Conservation (phyloP, 1,140 invertebrate genomes). For the Amphibalanus amphitrite region DNA sequence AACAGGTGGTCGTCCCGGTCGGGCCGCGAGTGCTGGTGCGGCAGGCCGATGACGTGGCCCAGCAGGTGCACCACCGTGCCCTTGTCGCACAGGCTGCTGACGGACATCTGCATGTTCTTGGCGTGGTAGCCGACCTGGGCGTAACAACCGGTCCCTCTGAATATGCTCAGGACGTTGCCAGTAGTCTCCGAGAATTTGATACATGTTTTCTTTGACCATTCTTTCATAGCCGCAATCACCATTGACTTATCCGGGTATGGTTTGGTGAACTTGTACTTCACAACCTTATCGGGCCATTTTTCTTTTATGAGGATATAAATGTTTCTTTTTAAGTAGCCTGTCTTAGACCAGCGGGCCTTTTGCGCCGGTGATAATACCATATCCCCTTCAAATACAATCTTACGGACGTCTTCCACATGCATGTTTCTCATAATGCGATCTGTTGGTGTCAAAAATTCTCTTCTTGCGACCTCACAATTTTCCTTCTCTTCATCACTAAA, state of each 20-base stretch:
- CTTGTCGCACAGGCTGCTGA: neutral
- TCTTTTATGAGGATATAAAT: neutral
- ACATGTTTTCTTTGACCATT: neutral
- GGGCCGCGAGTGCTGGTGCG: slow-evolving; percentile 27
- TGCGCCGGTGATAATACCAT: neutral
- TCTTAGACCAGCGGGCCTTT: neutral
- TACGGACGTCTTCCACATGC: neutral
- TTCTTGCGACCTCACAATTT: neutral
- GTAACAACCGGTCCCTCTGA: neutral
- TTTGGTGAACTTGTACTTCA: neutral
- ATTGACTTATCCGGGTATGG: neutral
- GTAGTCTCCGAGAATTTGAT: neutral
- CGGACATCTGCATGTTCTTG: neutral
- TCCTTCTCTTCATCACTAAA: neutral
- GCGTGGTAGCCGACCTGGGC: neutral
- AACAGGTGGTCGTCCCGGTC: slow-evolving; percentile 26
- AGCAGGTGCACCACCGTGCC: slow-evolving; percentile 24
- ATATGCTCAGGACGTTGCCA: neutral
- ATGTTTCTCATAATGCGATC: neutral
- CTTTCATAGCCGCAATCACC: neutral
- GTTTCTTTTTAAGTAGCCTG: neutral
- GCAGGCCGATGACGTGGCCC: slow-evolving; percentile 26
- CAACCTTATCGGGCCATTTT: neutral
- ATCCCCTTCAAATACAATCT: neutral
- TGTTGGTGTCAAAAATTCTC: neutral